phyloP scores from a whole-genome alignment of 2,888 invertebrate genomes.

The Cephus spinipes region DNA sequence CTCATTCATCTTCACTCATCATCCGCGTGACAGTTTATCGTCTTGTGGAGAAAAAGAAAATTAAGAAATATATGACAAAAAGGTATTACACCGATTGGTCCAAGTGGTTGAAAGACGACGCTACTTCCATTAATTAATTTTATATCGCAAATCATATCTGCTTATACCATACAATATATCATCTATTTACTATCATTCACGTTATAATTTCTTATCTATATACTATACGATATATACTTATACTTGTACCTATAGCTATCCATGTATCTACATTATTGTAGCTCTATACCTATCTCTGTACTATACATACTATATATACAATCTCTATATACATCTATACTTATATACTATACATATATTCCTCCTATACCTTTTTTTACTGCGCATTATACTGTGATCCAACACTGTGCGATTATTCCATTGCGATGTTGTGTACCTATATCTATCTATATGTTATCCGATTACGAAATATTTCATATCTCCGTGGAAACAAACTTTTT shows the following conservation, averaged over 20 bases:
- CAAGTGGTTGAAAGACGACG: not conserved
- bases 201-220: constrained; percentile 31
- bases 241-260: constrained; percentile 48
- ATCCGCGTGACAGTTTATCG: not conserved
- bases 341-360: constrained; percentile 37
- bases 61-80: constrained; percentile 17
- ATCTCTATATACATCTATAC: constrained; percentile 39
- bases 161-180: constrained; percentile 17
- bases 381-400: not conserved
- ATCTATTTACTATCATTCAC: constrained; percentile 28
- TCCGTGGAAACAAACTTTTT: not conserved
- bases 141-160: constrained; percentile 36
- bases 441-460: not conserved
- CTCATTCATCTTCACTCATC: not conserved
- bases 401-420: not conserved
- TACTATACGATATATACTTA: constrained; percentile 32
- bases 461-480: not conserved
- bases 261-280: constrained; percentile 52
- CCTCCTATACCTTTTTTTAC: constrained; percentile 27
- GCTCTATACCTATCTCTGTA: constrained; percentile 55
- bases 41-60: not conserved
- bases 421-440: not conserved
- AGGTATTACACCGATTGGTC: not conserved
- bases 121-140: constrained; percentile 18
- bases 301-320: constrained; percentile 40